Evolutionary conservation across 2,888 invertebrate genomes (phyloP).

Genomic region (Doris montereyensis): DNA sequence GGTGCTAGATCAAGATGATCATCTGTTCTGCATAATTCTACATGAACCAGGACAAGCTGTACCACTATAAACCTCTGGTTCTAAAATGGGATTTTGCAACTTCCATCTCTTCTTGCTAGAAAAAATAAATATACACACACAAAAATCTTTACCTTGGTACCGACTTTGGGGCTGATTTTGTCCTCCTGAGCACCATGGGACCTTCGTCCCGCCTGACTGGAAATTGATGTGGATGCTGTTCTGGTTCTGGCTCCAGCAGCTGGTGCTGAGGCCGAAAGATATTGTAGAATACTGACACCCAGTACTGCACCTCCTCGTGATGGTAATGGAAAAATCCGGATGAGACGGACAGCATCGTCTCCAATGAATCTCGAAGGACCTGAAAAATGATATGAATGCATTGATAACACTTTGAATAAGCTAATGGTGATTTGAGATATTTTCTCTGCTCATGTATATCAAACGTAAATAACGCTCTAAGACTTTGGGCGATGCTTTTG

Average conservation of each 20-base stretch:
- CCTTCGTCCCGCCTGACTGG: neutral
- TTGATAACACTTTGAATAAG: neutral
- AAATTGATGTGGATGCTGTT: neutral
- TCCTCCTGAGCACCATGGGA: neutral
- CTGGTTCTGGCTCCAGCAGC: neutral
- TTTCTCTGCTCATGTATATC: neutral
- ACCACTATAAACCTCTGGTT: no score
- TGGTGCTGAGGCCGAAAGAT: constrained; percentile 5
- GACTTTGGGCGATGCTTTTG: no score
- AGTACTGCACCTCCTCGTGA: constrained; percentile 69
- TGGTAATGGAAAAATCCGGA: constrained; percentile 66
- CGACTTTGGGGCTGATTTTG: constrained; percentile 34
- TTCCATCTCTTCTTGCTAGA: no score
- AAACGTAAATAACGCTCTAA: no score
- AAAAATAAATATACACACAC: no score
- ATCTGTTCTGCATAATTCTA: no score
- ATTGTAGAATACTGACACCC: constrained; percentile 55
- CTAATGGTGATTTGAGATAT: neutral
- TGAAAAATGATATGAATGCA: constrained; percentile 37
- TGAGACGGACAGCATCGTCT: constrained; percentile 47
- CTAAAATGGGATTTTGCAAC: no score
- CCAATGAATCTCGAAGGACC: constrained; percentile 50
- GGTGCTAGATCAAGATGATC: no score
- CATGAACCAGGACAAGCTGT: no score
- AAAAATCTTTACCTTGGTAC: no score